Evolutionary conservation across 2,888 invertebrate species (phyloP).

Genomic region (Oegoconia quadripuncta): DNA sequence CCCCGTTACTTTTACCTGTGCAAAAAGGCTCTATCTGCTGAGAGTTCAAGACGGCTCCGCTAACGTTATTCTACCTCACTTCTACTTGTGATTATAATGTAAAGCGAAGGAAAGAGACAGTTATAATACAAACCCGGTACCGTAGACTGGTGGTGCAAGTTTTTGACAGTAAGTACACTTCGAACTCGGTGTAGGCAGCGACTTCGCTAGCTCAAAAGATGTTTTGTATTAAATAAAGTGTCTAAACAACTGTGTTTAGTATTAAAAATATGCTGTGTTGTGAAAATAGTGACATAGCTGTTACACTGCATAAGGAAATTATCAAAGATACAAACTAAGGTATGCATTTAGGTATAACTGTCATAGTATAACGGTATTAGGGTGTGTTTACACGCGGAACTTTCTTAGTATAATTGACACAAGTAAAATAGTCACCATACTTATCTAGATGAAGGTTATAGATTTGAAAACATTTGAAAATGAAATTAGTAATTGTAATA

Average conservation of each 20-base stretch:
- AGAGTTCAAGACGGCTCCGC: constrained; percentile 22
- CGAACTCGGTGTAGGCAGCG: constrained; percentile 49
- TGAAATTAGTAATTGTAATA: no score
- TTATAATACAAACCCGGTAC: constrained; percentile 44
- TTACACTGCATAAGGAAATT: constrained; percentile 14
- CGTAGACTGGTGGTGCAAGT: constrained; percentile 70
- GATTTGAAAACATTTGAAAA: no score
- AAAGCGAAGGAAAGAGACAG: constrained; percentile 28
- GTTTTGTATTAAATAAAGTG: constrained; percentile 41
- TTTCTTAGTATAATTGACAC: constrained; percentile 48
- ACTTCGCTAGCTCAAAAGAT: constrained; percentile 42
- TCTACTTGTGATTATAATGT: constrained; percentile 10
- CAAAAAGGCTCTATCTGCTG: constrained; percentile 75
- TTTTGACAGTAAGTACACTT: constrained; percentile 74
- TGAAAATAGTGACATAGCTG: constrained; percentile 20
- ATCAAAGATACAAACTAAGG: constrained; percentile 22
- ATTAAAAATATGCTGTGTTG: constrained; percentile 29
- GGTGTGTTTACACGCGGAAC: constrained; percentile 44
- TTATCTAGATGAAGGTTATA: no score
- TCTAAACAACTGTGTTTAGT: constrained; percentile 30
- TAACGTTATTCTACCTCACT: constrained; percentile 29
- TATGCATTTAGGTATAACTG: constrained; percentile 32
- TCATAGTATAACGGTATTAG: constrained; percentile 36
- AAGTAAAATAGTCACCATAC: constrained; percentile 10
- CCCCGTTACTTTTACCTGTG: constrained; percentile 78